These are phyloP conservation scores for Morone saxatilis DNA, from an alignment of 2,113 vertebrate genomes.

Conservation along the genomic window DNA sequence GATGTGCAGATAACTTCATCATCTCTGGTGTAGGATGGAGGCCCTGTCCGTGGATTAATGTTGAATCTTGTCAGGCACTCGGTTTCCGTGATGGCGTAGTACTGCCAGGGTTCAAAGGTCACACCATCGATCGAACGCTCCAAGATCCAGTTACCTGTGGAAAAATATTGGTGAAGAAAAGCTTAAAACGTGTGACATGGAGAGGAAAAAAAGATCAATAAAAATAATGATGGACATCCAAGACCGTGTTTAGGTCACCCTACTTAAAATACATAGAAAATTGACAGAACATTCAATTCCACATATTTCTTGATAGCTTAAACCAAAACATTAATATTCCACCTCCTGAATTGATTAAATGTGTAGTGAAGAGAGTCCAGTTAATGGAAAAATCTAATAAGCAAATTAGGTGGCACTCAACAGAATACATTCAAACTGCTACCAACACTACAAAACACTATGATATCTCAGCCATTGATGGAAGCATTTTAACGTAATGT, in stretches of 20 bases:
- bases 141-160: slow-evolving; percentile 91
- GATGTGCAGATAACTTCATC: slow-evolving; percentile 98
- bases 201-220: slow-evolving; percentile 54
- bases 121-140: slow-evolving; percentile 92
- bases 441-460: background rate
- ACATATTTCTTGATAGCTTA: slow-evolving; percentile 1
- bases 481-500: too few relatives aligned
- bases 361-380: background rate
- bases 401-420: background rate
- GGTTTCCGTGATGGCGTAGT: slow-evolving; percentile 93
- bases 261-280: slow-evolving; percentile 71
- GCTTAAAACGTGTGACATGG: slow-evolving; percentile 16
- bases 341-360: background rate
- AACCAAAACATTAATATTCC: background rate
- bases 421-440: background rate
- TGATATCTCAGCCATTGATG: too few relatives aligned
- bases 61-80: slow-evolving; percentile 95
- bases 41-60: slow-evolving; percentile 89
- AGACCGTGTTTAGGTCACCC: slow-evolving; percentile 36
- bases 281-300: slow-evolving; percentile 53
- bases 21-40: slow-evolving; percentile 91
- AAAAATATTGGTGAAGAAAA: slow-evolving; percentile 10
- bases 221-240: slow-evolving; percentile 23
- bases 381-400: slow-evolving; percentile 6
- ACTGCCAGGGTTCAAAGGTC: slow-evolving; percentile 94